A percentile compares a stretch with the other conserved stretches of the same genome.
phyloP scores from a whole-genome alignment of 2,113 vertebrate species.

The Pipra filicauda region DNA sequence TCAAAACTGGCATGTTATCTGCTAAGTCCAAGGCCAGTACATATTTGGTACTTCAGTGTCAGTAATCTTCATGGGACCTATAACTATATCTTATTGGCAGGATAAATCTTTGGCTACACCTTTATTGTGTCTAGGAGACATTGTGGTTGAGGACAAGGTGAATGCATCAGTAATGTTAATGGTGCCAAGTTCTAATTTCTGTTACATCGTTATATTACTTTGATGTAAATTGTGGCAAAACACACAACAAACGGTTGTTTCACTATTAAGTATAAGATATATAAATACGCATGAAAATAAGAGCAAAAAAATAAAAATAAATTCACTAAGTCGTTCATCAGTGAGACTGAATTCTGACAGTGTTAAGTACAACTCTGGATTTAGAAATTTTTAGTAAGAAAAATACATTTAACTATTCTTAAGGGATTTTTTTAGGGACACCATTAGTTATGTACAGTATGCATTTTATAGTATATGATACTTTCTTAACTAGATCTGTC shows the following conservation, averaged over 20 bases:
- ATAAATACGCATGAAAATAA: background rate
- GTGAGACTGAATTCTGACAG: background rate
- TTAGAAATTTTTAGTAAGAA: background rate
- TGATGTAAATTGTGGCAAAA: background rate
- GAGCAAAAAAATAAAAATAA: background rate
- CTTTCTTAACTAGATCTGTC: background rate
- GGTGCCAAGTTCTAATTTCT: background rate
- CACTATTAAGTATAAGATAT: background rate
- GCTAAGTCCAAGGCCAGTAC: slow-evolving; percentile 61
- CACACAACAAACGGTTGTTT: background rate
- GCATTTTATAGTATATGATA: background rate
- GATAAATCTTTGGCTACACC: slow-evolving; percentile 33
- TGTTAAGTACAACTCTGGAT: background rate
- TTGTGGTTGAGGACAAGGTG: background rate
- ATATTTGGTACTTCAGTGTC: slow-evolving; percentile 44
- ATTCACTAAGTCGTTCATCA: background rate
- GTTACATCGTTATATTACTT: background rate
- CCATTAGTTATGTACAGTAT: background rate
- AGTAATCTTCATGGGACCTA: slow-evolving; percentile 50
- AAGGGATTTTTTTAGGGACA: background rate
- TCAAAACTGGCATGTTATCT: slow-evolving; percentile 65
- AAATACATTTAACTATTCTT: background rate
- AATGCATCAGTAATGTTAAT: background rate
- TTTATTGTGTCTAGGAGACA: slow-evolving; percentile 2
- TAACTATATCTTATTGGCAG: slow-evolving; percentile 35